Evolutionary conservation across 1,140 invertebrate species (phyloP), one percentile per base, ranked within the genome.

Genomic region (Drosophila funebris): DNA sequence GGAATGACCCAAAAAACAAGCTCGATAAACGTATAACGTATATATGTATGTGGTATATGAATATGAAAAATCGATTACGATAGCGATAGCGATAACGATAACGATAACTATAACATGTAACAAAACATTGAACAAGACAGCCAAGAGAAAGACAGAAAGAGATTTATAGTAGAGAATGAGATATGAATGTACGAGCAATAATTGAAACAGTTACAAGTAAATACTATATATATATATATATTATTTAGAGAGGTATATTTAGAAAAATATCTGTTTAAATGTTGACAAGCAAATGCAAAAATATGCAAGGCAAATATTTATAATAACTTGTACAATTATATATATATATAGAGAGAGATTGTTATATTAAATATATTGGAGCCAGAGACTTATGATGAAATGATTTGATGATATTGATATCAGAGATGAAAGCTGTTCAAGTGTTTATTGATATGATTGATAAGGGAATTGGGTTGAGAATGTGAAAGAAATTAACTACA

Each of bases 201-300:
- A 56, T 64, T 50, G 20, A 62, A 71, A 74, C 58, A 70, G 22
- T 64, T 70, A 84, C 53, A 48, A 76, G 44, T 50, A 52, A 41
- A 9, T 50, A 57, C 24, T 71, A 52, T 44, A 31, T 52, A 61
- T 43, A 52, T 43, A 52, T 33, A 7, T 56, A 64, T 36, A 43
- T 53, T 56, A 16, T 39, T 37, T 18, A 57, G n/a, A 66, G 39
- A 57, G 29, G 1, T 44, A 62, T 33, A 54, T 53, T 36, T 27
- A 52, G 63, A 68, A 33, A 71, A 64, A 64, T 53, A 68, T 64
- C 39, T 57, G 39, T 58, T 24, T 44, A 44, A 66, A 58, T 53
- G 48, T 63, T 48, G 48, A 46, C 83, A 87, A 88, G 83, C 83
- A 87, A 82, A 87, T 76, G 72, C 80, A 85, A 80, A 83, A 56